These are phyloP conservation scores for Trididemnum clinides DNA, from an alignment of 23 tunicate species.

Conservation along the genomic window DNA sequence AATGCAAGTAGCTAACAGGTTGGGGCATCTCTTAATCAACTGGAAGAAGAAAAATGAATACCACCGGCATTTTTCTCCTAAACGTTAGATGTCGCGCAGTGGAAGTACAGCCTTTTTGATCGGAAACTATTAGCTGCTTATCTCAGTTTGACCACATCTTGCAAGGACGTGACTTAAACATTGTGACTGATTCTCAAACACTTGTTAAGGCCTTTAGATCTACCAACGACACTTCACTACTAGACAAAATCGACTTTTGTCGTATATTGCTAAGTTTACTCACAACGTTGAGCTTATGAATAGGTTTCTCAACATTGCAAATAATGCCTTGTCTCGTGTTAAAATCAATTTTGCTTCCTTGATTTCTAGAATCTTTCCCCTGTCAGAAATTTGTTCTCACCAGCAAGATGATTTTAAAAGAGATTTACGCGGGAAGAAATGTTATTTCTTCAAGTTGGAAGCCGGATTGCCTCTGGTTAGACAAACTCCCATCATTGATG, in stretches of 20 bases:
- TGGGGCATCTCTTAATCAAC: slow-evolving; percentile 14
- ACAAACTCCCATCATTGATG: neutral
- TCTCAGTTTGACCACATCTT: neutral
- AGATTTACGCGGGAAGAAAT: neutral
- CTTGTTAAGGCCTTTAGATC: slow-evolving; percentile 20
- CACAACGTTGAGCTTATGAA: slow-evolving; percentile 10
- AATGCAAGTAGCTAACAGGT: neutral
- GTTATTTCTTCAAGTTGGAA: neutral
- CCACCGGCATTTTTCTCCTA: neutral
- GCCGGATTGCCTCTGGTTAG: neutral
- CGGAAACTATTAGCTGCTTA: slow-evolving; percentile 20
- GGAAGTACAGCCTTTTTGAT: slow-evolving; percentile 29
- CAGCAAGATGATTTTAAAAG: slow-evolving; percentile 12
- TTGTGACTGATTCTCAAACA: slow-evolving; percentile 11
- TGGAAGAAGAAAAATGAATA: neutral
- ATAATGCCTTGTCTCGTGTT: slow-evolving; percentile 7
- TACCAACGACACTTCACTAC: neutral
- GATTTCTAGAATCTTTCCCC: neutral
- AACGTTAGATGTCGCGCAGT: neutral
- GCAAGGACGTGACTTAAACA: slow-evolving; percentile 20
- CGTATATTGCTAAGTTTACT: slow-evolving; percentile 12
- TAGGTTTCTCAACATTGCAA: neutral
- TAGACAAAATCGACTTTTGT: slow-evolving; percentile 16
- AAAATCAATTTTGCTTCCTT: neutral
- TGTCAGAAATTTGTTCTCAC: neutral